Conservation (phyloP, 1,140 invertebrate species). For the Bombus fervidus region DNA sequence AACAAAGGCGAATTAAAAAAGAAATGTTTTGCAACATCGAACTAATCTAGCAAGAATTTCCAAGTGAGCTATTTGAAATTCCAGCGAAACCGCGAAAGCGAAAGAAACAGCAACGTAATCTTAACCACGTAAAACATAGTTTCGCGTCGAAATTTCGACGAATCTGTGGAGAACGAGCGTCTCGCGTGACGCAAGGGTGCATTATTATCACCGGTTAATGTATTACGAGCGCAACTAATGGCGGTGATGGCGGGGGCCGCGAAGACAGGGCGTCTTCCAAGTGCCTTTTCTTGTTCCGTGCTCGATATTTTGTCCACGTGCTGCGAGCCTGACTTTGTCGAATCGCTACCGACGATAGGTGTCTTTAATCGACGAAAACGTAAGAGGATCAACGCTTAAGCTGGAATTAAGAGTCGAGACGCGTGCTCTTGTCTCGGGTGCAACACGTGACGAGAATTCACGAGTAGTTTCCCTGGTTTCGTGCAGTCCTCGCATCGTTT, state of each 20-base stretch:
- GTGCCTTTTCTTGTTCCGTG: conserved; percentile 66
- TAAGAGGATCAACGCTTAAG: conserved; percentile 1
- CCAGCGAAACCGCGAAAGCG: not conserved
- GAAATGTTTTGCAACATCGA: not conserved
- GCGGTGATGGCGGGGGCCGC: not conserved
- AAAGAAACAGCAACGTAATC: not conserved
- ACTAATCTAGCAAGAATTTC: not conserved
- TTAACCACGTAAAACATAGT: not conserved
- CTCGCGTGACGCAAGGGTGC: not conserved
- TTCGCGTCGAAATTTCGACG: not conserved
- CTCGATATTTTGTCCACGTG: conserved; percentile 36
- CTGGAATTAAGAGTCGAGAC: conserved; percentile 7
- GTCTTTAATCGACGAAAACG: conserved; percentile 26
- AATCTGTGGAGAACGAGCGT: not conserved
- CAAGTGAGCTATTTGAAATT: not conserved
- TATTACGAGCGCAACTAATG: conserved; percentile 37
- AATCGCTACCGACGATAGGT: not conserved
- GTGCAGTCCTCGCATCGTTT: not conserved
- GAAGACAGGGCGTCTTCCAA: conserved; percentile 46
- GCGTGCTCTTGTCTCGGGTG: not conserved
- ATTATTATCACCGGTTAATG: conserved; percentile 50
- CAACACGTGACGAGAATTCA: not conserved
- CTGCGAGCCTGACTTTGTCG: not conserved
- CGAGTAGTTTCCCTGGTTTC: not conserved
- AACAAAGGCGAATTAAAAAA: not conserved